phyloP scores from a whole-genome alignment of 2,888 invertebrate species.

The Agriopis marginaria region DNA sequence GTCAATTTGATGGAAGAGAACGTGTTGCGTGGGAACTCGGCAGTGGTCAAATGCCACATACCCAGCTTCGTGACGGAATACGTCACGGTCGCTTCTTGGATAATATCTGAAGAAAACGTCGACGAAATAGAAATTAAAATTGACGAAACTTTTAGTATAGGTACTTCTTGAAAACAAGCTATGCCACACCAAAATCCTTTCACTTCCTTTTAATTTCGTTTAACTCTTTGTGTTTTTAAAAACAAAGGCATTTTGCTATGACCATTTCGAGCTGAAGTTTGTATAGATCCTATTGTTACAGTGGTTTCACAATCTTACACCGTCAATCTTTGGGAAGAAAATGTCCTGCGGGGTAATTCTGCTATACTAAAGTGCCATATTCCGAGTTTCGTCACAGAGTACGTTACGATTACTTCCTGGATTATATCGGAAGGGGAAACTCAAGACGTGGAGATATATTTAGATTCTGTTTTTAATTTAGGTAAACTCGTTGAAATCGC shows the following conservation, averaged over 20 bases:
- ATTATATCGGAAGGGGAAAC: conserved; percentile 89
- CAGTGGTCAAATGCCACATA: conserved; percentile 96
- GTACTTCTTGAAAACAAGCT: conserved; percentile 55
- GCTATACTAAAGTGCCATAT: conserved; percentile 97
- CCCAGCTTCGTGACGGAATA: conserved; percentile 97
- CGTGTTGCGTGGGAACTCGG: conserved; percentile 95
- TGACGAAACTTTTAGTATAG: conserved; percentile 71
- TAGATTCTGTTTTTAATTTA: conserved; percentile 75
- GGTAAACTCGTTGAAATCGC: conserved; percentile 60
- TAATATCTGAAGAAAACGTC: conserved; percentile 91
- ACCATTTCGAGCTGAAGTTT: neutral
- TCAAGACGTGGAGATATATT: conserved; percentile 79
- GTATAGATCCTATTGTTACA: conserved; percentile 78
- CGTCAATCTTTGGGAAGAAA: conserved; percentile 97
- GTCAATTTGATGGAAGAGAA: conserved; percentile 97
- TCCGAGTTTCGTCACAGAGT: conserved; percentile 97
- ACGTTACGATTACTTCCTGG: conserved; percentile 95
- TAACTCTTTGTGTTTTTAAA: neutral
- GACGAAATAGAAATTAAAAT: conserved; percentile 73
- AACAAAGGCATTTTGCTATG: neutral
- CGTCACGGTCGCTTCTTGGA: conserved; percentile 94
- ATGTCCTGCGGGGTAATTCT: conserved; percentile 95
- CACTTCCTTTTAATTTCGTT: conserved; percentile 39
- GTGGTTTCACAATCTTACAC: conserved; percentile 96
- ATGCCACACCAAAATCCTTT: conserved; percentile 24